Base-by-base conservation (phyloP, 1,140 invertebrate species). In the Zaprionus nigranus region DNA sequence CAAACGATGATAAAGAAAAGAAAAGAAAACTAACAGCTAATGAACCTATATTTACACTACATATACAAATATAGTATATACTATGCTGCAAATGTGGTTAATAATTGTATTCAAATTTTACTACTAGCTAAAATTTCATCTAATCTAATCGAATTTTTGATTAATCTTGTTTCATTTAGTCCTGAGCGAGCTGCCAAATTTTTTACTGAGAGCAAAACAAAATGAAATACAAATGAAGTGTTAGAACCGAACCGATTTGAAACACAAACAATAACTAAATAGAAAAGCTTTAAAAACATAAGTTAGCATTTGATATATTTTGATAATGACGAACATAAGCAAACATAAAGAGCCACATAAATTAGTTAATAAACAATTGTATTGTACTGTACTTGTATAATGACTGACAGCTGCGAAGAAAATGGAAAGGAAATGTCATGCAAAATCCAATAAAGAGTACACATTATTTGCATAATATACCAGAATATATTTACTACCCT, bases 231-330 rank as follows among this genome's bases (percentile, higher is more conserved):
- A 75, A 53, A 26, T 22, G 51, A 53, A 68, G n/a, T 49, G 20
- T 22, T 30, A 49, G 49, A 38, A 63, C 34, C 57, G 51, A 38
- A 83, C 62, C 79, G 58, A 86, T 68, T 82, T 79, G 72, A 88
- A 88, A 81, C 72, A 72, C 74, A 77, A 68, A 80, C 85, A 88
- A 81, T 79, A 87, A 88, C 84, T 88, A 87, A 88, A 88, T 88
- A 87, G 75, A 87, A 46, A 87, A 87, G 84, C 84, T 87, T 87
- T 87, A 87, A 87, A 84, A 36, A 81, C 58, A 88, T 88, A 87
- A 87, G 85, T 84, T 87, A 87, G 78, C 81, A 84, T 75, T 88
- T 88, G 68, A 88, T 87, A 87, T 87, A 88, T 87, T 87, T 87
- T 87, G 84, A 87, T 87, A 88, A 78, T 46, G 40, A 70, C 40